Evolutionary conservation across 1,140 invertebrate species (phyloP), one percentile per base, ranked within the genome.

Genomic region (Thaumatotibia leucotreta): DNA sequence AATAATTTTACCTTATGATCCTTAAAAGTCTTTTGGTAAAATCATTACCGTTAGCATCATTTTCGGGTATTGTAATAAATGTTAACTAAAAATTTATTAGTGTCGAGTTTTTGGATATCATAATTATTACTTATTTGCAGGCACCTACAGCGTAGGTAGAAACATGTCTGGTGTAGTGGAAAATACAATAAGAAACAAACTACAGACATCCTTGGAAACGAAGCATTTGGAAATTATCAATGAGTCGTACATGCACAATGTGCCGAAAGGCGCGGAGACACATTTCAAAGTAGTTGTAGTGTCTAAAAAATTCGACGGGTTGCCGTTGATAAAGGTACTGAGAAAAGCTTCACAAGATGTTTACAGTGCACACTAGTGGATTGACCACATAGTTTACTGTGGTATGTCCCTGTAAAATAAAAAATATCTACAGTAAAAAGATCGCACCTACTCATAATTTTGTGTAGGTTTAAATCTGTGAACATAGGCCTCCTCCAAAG

Each of bases 231-330:
- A 96, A 75, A 92, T 97, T 9, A 92, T 96, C 6, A 97, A 97
- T 91, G 97, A 98, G 88, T 97, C 96, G 20, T 94, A 95, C 63
- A 97, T 97, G 96, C 97, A 98, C 75, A 97, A 96, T 91, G 96
- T 97, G 32, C 97, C 97, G 6, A 95, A 95, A 91, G 94, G 93
- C 14, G 92, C 95, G 9, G 96, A 97, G 88, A 96, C 95, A 9
- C 96, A 97, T 91, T 98, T 98, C 78, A 96, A 97, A 91, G 94
- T 97, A 52, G 83, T 97, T 0, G 92, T 97, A 20, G 95, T 98
- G 1, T 95, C 96, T 4, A 92, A 95, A 4, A 92, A 93, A 74
- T 97, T 97, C 80, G 92, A 94, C 33, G 91, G 93, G 68, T 69
- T 94, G 61, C 86, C 95, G 3, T 83, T 96, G 6, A 93, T 97